phyloP scores from a whole-genome alignment of 2,113 vertebrate species.

The Lamprologus lemairii region DNA sequence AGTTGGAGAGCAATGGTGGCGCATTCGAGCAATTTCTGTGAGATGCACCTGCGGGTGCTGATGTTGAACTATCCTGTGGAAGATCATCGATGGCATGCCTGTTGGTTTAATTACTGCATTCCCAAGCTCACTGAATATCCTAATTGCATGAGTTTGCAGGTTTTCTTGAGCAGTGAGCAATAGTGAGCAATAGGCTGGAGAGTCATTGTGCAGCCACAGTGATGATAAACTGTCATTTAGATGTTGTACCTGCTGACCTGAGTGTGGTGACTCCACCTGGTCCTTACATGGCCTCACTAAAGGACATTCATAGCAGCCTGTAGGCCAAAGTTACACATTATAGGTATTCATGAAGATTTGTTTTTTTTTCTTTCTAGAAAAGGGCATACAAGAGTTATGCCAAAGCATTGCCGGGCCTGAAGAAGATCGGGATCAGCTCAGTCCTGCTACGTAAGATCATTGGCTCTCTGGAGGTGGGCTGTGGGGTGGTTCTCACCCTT shows the following conservation, averaged over 20 bases:
- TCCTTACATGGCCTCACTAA: neutral
- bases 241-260: neutral
- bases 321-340: neutral
- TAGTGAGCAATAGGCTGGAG: neutral
- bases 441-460: constrained; percentile 94
- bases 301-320: neutral
- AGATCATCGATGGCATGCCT: neutral
- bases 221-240: neutral
- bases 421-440: constrained; percentile 92
- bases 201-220: neutral
- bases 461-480: constrained; percentile 88
- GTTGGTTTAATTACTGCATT: neutral
- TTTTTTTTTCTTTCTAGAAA: constrained; percentile 75
- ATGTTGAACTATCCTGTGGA: constrained; percentile 8
- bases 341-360: neutral
- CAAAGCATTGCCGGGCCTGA: constrained; percentile 88
- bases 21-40: constrained; percentile 76
- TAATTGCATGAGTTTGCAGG: neutral
- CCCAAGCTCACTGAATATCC: neutral
- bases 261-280: neutral
- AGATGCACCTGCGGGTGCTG: constrained; percentile 54
- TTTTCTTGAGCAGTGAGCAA: neutral
- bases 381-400: constrained; percentile 96
- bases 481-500: constrained; percentile 90
- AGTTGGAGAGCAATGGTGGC: constrained; percentile 56